Conservation (phyloP, 2,797 vertebrate species). For the Yasuhikotakia modesta region DNA sequence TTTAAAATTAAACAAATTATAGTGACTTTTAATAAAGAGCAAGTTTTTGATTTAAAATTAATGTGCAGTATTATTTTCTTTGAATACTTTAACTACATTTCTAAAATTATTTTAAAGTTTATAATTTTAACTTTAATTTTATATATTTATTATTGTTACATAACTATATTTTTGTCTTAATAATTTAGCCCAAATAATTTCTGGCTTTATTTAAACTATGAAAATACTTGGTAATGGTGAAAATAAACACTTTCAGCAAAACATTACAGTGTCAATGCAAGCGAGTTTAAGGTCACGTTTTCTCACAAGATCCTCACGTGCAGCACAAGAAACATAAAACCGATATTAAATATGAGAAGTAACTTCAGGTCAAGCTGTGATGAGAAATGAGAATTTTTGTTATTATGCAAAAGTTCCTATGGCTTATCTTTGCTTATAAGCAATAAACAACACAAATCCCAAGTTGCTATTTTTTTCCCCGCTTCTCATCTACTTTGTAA, state of each 20-base stretch:
- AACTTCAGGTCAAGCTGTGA: conserved; percentile 10
- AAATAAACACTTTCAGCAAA: background rate
- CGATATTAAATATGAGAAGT: background rate
- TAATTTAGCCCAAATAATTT: too few relatives aligned
- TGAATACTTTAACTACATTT: too few relatives aligned
- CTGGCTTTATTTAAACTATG: too few relatives aligned
- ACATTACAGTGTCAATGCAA: background rate
- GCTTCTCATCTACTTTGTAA: conserved; percentile 39
- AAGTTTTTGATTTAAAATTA: too few relatives aligned
- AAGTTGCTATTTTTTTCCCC: conserved; percentile 17
- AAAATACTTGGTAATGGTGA: background rate
- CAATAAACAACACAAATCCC: conserved; percentile 46
- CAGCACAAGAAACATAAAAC: background rate
- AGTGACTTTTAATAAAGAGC: too few relatives aligned
- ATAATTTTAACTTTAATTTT: too few relatives aligned
- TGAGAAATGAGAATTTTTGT: conserved; percentile 37
- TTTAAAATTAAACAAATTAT: too few relatives aligned
- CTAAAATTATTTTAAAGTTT: too few relatives aligned
- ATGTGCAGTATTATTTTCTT: too few relatives aligned
- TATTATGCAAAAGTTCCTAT: conserved; percentile 28
- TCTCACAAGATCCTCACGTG: background rate
- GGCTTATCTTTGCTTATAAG: conserved; percentile 46
- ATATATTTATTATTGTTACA: too few relatives aligned
- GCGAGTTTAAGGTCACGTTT: background rate
- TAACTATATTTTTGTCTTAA: too few relatives aligned